Percentiles rank a stretch among this genome's conserved stretches.
phyloP scores from a whole-genome alignment of 2,113 vertebrate genomes.

The human (Homo sapiens) region DNA sequence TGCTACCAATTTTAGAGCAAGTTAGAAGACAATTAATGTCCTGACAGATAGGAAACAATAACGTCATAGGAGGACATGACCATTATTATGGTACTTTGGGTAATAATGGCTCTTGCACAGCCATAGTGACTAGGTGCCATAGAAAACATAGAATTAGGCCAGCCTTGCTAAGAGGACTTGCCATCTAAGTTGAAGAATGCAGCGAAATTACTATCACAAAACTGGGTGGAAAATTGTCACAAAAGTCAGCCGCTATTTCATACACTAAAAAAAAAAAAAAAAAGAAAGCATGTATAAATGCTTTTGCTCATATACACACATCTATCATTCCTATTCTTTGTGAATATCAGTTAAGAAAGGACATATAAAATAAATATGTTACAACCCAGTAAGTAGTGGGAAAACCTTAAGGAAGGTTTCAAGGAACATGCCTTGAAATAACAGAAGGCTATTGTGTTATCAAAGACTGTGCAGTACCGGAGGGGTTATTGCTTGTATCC shows the following conservation, averaged over 20 bases:
- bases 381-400: neutral
- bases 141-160: slow-evolving; percentile 68
- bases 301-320: neutral
- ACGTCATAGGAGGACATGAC: slow-evolving; percentile 63
- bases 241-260: slow-evolving; percentile 33
- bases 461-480: neutral
- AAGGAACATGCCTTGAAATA: slow-evolving; percentile 41
- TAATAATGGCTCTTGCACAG: slow-evolving; percentile 71
- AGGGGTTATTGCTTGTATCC: slow-evolving; percentile 25
- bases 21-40: slow-evolving; percentile 70
- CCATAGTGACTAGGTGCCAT: slow-evolving; percentile 57
- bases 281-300: neutral
- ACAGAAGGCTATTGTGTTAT: slow-evolving; percentile 53
- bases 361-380: slow-evolving; percentile 28
- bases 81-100: slow-evolving; percentile 68
- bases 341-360: slow-evolving; percentile 43
- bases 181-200: slow-evolving; percentile 46
- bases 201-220: slow-evolving; percentile 52
- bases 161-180: slow-evolving; percentile 45
- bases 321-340: neutral
- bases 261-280: neutral
- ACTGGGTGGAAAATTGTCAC: slow-evolving; percentile 13
- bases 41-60: slow-evolving; percentile 72
- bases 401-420: slow-evolving; percentile 47
- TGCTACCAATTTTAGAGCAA: slow-evolving; percentile 76